Conservation (phyloP, 2,888 invertebrate species). For the Dynastes maya region DNA sequence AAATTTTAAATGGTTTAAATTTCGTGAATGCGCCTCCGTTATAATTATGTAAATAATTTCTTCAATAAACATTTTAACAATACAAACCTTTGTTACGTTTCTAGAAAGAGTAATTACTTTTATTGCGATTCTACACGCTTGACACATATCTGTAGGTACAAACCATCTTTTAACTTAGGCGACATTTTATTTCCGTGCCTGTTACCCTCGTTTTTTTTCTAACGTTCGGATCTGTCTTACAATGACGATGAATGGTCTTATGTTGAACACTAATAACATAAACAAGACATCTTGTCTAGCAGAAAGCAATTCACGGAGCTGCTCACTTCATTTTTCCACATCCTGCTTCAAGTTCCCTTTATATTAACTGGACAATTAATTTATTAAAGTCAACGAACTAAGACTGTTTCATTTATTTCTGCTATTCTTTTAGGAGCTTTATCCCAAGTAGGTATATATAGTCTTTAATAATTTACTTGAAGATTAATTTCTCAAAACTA, state of each 20-base stretch:
- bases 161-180: conserved; percentile 27
- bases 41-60: background rate
- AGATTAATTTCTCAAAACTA: no score
- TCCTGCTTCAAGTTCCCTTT: conserved; percentile 21
- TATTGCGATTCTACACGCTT: background rate
- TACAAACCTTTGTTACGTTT: no score
- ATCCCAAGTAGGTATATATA: no score
- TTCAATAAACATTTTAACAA: background rate
- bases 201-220: conserved; percentile 64
- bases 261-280: conserved; percentile 64
- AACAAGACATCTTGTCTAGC: conserved; percentile 62
- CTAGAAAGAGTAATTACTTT: no score
- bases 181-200: conserved; percentile 27
- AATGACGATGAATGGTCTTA: conserved; percentile 64
- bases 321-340: conserved; percentile 40
- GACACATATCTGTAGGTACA: background rate
- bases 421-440: no score
- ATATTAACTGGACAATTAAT: conserved; percentile 35
- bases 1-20: no score
- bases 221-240: conserved; percentile 66
- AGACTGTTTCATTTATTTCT: conserved; percentile 29
- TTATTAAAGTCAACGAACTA: conserved; percentile 40
- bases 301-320: conserved; percentile 24
- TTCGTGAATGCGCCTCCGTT: no score
- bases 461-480: no score